A percentile compares a stretch with the other conserved stretches of the same genome.
Evolutionary conservation across 2,113 vertebrate genomes (phyloP).

Genomic region (Lagenorhynchus albirostris): DNA sequence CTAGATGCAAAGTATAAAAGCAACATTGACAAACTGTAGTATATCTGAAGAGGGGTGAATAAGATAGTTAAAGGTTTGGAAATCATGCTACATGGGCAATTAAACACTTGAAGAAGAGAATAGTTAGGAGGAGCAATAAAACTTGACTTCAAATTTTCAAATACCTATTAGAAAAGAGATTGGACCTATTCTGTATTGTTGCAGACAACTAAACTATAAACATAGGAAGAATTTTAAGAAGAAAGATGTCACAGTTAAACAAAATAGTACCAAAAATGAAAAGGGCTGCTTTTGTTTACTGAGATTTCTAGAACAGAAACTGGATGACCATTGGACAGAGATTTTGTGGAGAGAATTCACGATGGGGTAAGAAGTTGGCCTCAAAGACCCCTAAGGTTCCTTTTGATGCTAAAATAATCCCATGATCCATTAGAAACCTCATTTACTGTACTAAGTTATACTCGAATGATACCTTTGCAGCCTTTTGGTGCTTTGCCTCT

Average conservation of each 20-base stretch:
- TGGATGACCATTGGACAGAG: not conserved
- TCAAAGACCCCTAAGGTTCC: not conserved
- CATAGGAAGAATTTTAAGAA: slow-evolving; percentile 1
- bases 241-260: not conserved
- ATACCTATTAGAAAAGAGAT: not conserved
- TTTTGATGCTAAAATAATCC: not conserved
- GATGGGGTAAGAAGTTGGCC: not conserved
- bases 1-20: not conserved
- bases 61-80: not conserved
- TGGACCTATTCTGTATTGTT: not conserved
- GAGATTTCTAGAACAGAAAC: not conserved
- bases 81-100: not conserved
- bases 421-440: not conserved
- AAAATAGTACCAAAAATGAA: not conserved
- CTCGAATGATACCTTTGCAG: not conserved
- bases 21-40: not conserved
- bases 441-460: not conserved
- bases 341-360: not conserved
- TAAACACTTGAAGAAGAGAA: not conserved
- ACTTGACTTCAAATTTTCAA: not conserved
- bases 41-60: not conserved
- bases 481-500: not conserved
- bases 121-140: not conserved
- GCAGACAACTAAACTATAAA: not conserved
- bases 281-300: not conserved